Conservation (phyloP, 1,140 invertebrate species). For the Pseudomyrmex dendroicus region DNA sequence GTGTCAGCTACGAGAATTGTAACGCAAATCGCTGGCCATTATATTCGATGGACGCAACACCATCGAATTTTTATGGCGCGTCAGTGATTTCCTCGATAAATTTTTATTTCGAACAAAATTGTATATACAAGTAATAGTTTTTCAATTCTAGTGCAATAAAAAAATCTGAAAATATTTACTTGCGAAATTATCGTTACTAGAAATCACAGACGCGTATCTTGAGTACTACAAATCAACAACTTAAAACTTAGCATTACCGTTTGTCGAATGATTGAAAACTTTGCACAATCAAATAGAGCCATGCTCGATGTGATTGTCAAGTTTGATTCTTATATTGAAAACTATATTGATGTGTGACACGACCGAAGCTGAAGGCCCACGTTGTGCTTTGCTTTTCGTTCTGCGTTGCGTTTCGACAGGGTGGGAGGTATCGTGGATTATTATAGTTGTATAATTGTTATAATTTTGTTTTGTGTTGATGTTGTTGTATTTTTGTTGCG, state of each 20-base stretch:
- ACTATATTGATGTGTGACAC: constrained; percentile 35
- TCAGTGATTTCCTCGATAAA: background rate
- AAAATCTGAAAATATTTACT: background rate
- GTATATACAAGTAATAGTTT: background rate
- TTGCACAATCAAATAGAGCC: background rate
- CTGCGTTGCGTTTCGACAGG: constrained; percentile 74
- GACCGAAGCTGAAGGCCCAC: constrained; percentile 82
- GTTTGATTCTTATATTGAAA: background rate
- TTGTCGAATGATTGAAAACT: constrained; percentile 1
- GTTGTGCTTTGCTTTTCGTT: constrained; percentile 80
- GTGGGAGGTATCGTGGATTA: constrained; percentile 80
- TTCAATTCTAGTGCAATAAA: no score
- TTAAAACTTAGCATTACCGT: background rate
- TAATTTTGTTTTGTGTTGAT: constrained; percentile 24
- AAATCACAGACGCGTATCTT: background rate
- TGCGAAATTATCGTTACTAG: background rate
- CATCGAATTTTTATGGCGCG: background rate
- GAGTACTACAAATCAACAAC: background rate
- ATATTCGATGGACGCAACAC: background rate
- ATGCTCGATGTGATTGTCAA: background rate
- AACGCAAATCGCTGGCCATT: background rate
- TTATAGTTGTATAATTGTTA: constrained; percentile 46
- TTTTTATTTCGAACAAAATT: constrained; percentile 4
- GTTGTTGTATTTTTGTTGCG: constrained; percentile 33
- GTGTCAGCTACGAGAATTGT: constrained; percentile 48